These are phyloP conservation scores for Cervus canadensis DNA, from an alignment of 2,113 vertebrate species.

Conservation along the genomic window DNA sequence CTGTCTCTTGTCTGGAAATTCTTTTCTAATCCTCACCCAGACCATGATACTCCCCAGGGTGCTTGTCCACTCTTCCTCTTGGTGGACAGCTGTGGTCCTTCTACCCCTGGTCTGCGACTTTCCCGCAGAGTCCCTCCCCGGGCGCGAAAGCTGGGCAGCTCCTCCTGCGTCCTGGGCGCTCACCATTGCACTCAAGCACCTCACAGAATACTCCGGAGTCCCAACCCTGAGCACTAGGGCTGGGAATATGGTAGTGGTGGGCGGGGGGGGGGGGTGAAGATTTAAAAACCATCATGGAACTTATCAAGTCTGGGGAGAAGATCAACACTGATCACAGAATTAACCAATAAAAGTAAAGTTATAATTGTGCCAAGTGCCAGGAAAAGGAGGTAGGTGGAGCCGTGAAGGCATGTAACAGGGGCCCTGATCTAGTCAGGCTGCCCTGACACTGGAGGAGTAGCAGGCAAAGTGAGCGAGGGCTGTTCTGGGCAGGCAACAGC, in stretches of 20 bases:
- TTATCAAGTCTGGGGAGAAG: neutral
- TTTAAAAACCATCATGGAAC: neutral
- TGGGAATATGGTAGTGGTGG: neutral
- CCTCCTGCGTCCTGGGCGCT: neutral
- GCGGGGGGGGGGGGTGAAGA: fast-evolving
- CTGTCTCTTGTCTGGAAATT: neutral
- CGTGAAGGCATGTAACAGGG: fast-evolving
- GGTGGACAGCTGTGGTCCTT: neutral
- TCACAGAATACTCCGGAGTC: neutral
- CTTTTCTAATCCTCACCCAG: neutral
- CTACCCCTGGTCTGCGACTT: neutral
- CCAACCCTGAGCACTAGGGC: neutral
- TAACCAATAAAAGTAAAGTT: neutral
- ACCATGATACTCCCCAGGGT: neutral
- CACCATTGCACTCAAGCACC: neutral
- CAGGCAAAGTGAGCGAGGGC: neutral
- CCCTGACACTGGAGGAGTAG: neutral
- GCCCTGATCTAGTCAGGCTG: neutral
- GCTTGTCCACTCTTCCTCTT: neutral
- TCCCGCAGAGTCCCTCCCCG: fast-evolving
- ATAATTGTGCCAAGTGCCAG: neutral
- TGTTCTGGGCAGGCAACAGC: neutral
- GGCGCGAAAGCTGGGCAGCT: neutral
- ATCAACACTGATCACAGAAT: neutral
- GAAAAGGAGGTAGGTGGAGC: neutral